Evolutionary conservation across 2,797 vertebrate species (phyloP).

Genomic region (Sebastes itinus): DNA sequence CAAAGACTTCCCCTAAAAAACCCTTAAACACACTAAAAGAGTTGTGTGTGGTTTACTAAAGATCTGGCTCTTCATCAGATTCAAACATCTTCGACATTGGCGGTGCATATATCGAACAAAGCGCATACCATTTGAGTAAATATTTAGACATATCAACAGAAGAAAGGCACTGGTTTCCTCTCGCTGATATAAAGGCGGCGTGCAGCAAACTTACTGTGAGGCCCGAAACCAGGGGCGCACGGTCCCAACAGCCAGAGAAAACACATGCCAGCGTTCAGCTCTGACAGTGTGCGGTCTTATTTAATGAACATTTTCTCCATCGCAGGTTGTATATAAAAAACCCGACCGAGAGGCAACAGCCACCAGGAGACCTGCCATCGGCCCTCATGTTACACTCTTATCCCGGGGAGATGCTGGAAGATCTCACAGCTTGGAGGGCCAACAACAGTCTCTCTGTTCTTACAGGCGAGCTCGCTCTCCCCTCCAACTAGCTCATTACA

Average conservation of each 20-base stretch:
- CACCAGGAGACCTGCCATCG: slow-evolving; percentile 46
- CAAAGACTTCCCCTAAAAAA: neutral
- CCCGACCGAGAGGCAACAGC: slow-evolving; percentile 40
- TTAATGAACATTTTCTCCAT: slow-evolving; percentile 72
- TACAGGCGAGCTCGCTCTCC: slow-evolving; percentile 41
- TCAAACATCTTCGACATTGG: slow-evolving; percentile 2
- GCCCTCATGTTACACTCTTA: slow-evolving; percentile 53
- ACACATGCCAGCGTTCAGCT: slow-evolving; percentile 61
- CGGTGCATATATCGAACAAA: slow-evolving; percentile 16
- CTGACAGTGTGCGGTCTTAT: slow-evolving; percentile 66
- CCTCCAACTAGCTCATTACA: slow-evolving; percentile 67
- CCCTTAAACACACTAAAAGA: neutral
- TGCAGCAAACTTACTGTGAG: slow-evolving; percentile 63
- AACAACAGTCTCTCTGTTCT: slow-evolving; percentile 78
- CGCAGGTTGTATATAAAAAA: slow-evolving; percentile 67
- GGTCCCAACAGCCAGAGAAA: slow-evolving; percentile 66
- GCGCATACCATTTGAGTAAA: slow-evolving; percentile 31
- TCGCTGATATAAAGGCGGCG: slow-evolving; percentile 29
- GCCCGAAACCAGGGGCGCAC: slow-evolving; percentile 62
- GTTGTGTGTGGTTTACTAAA: neutral
- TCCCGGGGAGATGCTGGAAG: slow-evolving; percentile 72
- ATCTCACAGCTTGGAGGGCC: slow-evolving; percentile 60
- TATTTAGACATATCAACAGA: slow-evolving; percentile 55
- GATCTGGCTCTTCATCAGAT: neutral
- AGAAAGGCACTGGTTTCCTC: slow-evolving; percentile 38